Evolutionary conservation across 2,888 invertebrate genomes (phyloP).

Genomic region (Luffia ferchaultella): DNA sequence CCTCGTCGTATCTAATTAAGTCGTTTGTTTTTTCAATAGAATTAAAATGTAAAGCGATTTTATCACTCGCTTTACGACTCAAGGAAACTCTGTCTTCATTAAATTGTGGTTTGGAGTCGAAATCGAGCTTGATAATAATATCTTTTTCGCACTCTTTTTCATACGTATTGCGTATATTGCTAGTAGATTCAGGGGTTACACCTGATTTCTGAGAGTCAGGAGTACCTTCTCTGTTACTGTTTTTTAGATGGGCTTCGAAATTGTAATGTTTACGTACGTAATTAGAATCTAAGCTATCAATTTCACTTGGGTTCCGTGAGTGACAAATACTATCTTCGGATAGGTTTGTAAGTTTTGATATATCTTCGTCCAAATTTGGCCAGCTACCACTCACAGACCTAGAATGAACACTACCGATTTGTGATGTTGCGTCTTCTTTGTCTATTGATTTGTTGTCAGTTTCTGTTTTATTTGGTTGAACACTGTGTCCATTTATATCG

Average conservation of each 20-base stretch:
- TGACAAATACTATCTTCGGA: slow-evolving; percentile 59
- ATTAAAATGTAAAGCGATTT: slow-evolving; percentile 23
- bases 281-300: slow-evolving; percentile 67
- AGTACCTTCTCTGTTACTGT: slow-evolving; percentile 48
- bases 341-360: slow-evolving; percentile 39
- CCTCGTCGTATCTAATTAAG: slow-evolving; percentile 28
- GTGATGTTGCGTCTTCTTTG: slow-evolving; percentile 41
- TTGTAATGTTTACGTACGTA: slow-evolving; percentile 65
- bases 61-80: slow-evolving; percentile 35
- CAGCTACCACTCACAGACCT: slow-evolving; percentile 54
- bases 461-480: slow-evolving; percentile 31
- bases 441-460: slow-evolving; percentile 34
- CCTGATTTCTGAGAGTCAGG: slow-evolving; percentile 48
- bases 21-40: slow-evolving; percentile 22
- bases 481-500: slow-evolving; percentile 50
- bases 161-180: slow-evolving; percentile 35
- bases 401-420: slow-evolving; percentile 41
- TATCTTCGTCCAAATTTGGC: slow-evolving; percentile 53
- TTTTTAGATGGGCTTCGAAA: slow-evolving; percentile 52
- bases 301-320: slow-evolving; percentile 61
- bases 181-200: not conserved
- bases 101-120: slow-evolving; percentile 52
- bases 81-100: slow-evolving; percentile 48
- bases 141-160: not conserved
- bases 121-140: too few relatives aligned